These are phyloP conservation scores for Pholis gunnellus DNA, from an alignment of 2,113 vertebrate genomes.

Conservation along the genomic window DNA sequence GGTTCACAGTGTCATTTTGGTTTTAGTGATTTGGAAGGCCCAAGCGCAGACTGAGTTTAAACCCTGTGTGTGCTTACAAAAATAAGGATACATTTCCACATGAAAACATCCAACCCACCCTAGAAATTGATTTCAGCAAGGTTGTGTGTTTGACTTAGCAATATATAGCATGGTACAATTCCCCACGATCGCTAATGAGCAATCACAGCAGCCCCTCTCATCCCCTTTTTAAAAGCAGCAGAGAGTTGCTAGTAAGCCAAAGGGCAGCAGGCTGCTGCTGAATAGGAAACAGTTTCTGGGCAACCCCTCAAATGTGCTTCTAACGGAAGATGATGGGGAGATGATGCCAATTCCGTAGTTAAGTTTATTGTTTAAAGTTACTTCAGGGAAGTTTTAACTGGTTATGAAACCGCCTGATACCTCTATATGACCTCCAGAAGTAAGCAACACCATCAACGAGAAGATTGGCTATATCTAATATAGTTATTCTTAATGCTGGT, in stretches of 20 bases:
- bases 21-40: neutral
- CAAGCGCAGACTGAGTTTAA: neutral
- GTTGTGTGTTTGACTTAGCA: conserved; percentile 20
- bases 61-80: neutral
- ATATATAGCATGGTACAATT: conserved; percentile 19
- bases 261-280: conserved; percentile 11
- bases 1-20: neutral
- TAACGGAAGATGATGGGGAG: neutral
- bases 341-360: neutral
- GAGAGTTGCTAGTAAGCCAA: conserved; percentile 48
- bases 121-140: conserved; percentile 15
- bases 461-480: neutral
- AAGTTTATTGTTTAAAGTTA: neutral
- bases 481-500: neutral
- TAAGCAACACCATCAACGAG: neutral
- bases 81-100: neutral
- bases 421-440: neutral
- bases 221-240: conserved; percentile 49
- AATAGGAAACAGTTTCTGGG: conserved; percentile 12
- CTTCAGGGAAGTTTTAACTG: neutral
- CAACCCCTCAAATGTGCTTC: conserved; percentile 16
- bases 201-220: conserved; percentile 52
- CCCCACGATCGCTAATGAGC: conserved; percentile 50
- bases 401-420: neutral
- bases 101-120: neutral